These are phyloP conservation scores for Xerus rutilus DNA, from an alignment of 2,797 vertebrate species.

Conservation along the genomic window DNA sequence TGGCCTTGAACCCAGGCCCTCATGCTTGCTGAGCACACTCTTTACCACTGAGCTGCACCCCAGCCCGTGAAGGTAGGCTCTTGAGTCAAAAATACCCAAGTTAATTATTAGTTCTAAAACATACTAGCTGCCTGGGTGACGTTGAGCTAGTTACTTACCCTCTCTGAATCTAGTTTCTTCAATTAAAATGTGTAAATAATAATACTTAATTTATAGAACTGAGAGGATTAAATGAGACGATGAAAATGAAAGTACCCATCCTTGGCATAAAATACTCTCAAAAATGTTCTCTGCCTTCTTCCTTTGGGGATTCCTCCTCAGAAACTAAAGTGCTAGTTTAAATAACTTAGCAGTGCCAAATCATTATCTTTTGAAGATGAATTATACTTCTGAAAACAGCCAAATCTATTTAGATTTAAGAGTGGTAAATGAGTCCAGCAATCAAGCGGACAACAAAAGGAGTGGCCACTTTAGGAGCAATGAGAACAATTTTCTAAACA, in stretches of 20 bases:
- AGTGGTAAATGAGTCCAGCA: not conserved
- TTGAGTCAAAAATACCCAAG: not conserved
- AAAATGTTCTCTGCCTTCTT: not conserved
- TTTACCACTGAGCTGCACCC: not conserved
- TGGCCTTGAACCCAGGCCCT: not conserved
- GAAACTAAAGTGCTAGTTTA: not conserved
- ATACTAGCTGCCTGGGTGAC: not conserved
- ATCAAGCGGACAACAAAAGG: not conserved
- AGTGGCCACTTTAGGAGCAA: accelerated
- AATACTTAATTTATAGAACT: not conserved
- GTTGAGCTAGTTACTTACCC: not conserved
- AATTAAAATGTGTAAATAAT: not conserved
- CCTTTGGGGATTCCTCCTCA: not conserved
- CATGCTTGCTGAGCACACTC: no score
- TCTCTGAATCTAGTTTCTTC: not conserved
- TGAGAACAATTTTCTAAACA: not conserved
- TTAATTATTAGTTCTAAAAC: conserved; percentile 3
- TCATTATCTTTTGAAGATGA: not conserved
- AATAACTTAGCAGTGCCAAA: not conserved
- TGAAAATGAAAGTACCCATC: not conserved
- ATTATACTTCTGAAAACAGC: not conserved
- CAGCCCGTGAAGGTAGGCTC: not conserved
- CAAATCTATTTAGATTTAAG: not conserved
- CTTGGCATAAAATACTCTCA: not conserved
- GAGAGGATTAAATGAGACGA: not conserved